Evolutionary conservation across 2,888 invertebrate genomes (phyloP).

Genomic region (Cephus spinipes): DNA sequence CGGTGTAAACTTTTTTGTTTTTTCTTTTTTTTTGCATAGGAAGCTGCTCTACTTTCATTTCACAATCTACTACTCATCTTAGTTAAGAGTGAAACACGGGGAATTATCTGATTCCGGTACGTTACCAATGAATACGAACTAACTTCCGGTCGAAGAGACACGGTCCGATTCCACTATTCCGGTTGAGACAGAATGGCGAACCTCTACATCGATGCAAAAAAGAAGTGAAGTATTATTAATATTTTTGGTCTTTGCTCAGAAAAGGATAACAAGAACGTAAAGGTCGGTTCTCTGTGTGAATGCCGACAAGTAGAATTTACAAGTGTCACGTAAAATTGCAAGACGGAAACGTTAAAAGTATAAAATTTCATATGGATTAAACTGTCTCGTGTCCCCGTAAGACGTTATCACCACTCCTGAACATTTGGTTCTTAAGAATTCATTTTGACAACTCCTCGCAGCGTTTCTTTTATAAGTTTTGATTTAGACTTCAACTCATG

Average conservation of each 20-base stretch:
- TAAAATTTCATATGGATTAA: not conserved
- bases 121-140: not conserved
- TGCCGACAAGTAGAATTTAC: not conserved
- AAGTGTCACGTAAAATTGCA: not conserved
- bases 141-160: not conserved
- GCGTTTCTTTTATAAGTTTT: not conserved
- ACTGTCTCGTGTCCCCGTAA: not conserved
- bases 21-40: not conserved
- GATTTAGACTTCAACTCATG: slow-evolving; percentile 47
- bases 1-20: slow-evolving; percentile 37
- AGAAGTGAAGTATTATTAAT: not conserved
- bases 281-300: not conserved
- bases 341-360: not conserved
- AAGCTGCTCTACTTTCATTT: slow-evolving; percentile 18
- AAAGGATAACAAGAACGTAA: not conserved
- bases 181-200: not conserved
- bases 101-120: not conserved
- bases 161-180: not conserved
- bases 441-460: not conserved
- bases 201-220: not conserved
- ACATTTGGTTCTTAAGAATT: not conserved
- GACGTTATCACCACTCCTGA: not conserved
- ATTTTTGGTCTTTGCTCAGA: slow-evolving; percentile 4
- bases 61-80: not conserved
- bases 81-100: not conserved